Conservation (phyloP, 2,797 vertebrate species). For the Hyperoplus immaculatus region DNA sequence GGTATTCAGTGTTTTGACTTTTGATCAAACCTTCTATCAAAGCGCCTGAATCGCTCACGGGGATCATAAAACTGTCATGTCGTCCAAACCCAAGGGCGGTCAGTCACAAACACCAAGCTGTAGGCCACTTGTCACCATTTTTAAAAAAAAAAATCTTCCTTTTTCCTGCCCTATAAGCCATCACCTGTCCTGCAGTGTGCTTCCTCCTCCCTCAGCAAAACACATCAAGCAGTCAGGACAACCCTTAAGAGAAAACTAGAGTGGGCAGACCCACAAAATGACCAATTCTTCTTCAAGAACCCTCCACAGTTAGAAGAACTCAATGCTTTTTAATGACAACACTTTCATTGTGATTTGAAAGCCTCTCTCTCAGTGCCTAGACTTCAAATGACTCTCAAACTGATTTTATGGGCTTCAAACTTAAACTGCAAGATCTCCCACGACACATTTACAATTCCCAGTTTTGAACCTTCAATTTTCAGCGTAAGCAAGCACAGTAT, state of each 20-base stretch:
- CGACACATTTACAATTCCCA: background rate
- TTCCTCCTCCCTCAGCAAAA: constrained; percentile 1
- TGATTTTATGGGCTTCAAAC: background rate
- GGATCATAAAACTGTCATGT: constrained; percentile 16
- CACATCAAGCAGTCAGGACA: constrained; percentile 15
- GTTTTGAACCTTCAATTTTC: background rate
- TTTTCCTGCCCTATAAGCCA: background rate
- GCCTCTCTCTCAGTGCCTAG: background rate
- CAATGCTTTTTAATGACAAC: background rate
- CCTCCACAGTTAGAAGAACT: no score
- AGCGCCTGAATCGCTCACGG: background rate
- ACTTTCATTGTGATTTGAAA: background rate
- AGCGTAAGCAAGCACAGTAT: background rate
- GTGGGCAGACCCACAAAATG: background rate
- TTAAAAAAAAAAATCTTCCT: background rate
- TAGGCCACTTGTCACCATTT: background rate
- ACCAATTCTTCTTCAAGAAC: constrained; percentile 7
- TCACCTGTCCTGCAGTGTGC: background rate
- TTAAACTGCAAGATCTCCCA: background rate
- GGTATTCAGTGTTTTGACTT: background rate
- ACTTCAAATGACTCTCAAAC: background rate
- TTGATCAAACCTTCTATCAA: constrained; percentile 13
- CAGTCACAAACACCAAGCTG: constrained; percentile 4
- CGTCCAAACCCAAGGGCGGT: constrained; percentile 2
- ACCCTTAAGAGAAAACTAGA: background rate